Percentiles rank a stretch among this genome's conserved stretches.
phyloP scores from a whole-genome alignment of 1,140 invertebrate species.

The Drosophila sproati region DNA sequence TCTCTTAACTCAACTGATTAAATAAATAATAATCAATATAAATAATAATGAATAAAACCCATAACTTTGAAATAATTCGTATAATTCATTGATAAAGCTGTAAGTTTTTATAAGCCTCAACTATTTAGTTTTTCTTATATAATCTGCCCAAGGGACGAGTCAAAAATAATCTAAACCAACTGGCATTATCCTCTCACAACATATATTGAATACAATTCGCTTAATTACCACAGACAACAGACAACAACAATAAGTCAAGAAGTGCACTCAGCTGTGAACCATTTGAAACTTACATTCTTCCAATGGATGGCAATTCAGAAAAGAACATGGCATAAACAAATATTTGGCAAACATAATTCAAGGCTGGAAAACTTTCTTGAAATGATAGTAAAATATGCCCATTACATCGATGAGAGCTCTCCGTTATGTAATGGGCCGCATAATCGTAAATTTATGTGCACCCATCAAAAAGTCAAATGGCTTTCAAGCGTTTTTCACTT shows the following conservation, averaged over 20 bases:
- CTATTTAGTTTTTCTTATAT: no score
- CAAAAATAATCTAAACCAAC: no score
- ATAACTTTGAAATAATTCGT: no score
- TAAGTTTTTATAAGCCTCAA: no score
- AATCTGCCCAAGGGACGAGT: no score
- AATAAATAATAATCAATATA: no score
- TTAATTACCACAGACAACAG: neutral
- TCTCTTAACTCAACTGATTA: no score
- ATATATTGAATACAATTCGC: neutral
- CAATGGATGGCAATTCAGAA: neutral
- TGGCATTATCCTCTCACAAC: no score
- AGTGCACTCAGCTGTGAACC: no score
- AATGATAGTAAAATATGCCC: conserved; percentile 1
- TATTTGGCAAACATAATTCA: conserved; percentile 7
- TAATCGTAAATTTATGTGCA: conserved; percentile 70
- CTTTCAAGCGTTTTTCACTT: conserved; percentile 61
- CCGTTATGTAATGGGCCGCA: conserved; percentile 57
- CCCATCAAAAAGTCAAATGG: conserved; percentile 56
- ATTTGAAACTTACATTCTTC: neutral
- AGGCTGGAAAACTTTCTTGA: neutral
- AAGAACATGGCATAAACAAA: conserved; percentile 3
- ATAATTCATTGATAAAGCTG: no score
- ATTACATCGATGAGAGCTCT: conserved; percentile 12
- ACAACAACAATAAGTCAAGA: no score
- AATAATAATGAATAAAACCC: no score